Base-by-base conservation (phyloP, 2,888 invertebrate genomes). In the Axea sp. region DNA sequence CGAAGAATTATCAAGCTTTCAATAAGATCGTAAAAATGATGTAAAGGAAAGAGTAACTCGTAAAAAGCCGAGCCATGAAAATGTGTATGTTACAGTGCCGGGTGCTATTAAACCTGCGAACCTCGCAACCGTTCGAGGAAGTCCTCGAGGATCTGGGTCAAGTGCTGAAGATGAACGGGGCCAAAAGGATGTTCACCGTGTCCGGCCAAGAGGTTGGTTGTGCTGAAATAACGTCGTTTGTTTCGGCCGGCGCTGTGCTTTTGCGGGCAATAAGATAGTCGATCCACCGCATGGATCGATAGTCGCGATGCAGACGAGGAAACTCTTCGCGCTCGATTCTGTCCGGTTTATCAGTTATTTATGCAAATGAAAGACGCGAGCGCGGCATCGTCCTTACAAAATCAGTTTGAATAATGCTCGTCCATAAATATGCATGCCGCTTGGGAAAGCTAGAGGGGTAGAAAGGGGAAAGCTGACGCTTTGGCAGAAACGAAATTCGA, bases 111-210 rank as follows among this genome's bases (percentile, higher is more conserved):
- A 98, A 98, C 86, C 91, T 97, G 80, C 92, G 96, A 76, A 97
- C 97, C 9, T 93, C 95, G 19, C 97, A 97, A 84, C 96, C 96
- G 0, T 98, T 97, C 85, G 97, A 97, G 88, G 97, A 97, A 85
- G 96, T 98, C 22, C 89, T 98, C 62, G 94, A 94, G 86, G 97
- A 98, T 88, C 91, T 98, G 83, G 97, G 97, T 37, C 95, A 96
- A 89, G 96, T 97, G 39, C 90, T 98, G 76, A 96, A 96, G 90
- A 95, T 96, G 93, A 95, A 92, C 83, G 94, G 95, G 71, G 96
- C 95, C 76, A 95, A 95, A 87, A 91, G 94, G 86, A 95, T 97
- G 93, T 96, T 95, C 89, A 97, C 97, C 19, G 94, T 95, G 39
- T 93, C 94, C 24, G 96, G 96, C 24, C 96, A 95, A 90, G 96